A percentile compares a stretch with the other conserved stretches of the same genome.
phyloP scores from a whole-genome alignment of 1,140 invertebrate species.

The Drosophila ercepeae region DNA sequence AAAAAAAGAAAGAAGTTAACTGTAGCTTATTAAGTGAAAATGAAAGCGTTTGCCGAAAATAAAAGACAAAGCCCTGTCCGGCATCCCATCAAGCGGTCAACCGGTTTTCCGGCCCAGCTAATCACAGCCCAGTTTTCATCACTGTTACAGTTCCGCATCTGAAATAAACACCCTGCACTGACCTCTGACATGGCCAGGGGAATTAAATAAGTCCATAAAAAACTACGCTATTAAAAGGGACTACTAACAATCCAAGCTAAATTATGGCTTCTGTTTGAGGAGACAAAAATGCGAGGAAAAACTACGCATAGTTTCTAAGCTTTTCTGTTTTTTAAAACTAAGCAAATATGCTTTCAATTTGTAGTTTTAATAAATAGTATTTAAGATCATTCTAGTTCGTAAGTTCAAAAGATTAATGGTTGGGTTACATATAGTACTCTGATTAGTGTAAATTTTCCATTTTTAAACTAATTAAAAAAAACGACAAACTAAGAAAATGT shows the following conservation, averaged over 20 bases:
- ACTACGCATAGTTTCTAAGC: background rate
- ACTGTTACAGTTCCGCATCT: slow-evolving; percentile 31
- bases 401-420: slow-evolving; percentile 16
- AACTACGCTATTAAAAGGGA: no score
- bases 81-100: slow-evolving; percentile 54
- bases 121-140: slow-evolving; percentile 42
- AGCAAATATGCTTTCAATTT: background rate
- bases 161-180: slow-evolving; percentile 29
- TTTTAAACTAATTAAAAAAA: background rate
- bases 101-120: slow-evolving; percentile 38
- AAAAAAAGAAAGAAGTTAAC: slow-evolving; percentile 72
- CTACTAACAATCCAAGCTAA: no score
- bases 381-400: slow-evolving; percentile 3
- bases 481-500: no score
- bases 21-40: slow-evolving; percentile 81
- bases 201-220: background rate
- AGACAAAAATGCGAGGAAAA: no score
- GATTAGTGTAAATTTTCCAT: background rate
- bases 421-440: background rate
- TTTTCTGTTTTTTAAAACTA: no score
- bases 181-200: slow-evolving; percentile 15
- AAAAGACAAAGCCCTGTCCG: slow-evolving; percentile 39
- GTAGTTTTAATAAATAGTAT: background rate
- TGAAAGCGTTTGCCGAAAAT: slow-evolving; percentile 77
- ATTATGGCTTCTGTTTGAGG: no score